phyloP scores from a whole-genome alignment of 2,888 invertebrate species.

The Teinopalpus imperialis region DNA sequence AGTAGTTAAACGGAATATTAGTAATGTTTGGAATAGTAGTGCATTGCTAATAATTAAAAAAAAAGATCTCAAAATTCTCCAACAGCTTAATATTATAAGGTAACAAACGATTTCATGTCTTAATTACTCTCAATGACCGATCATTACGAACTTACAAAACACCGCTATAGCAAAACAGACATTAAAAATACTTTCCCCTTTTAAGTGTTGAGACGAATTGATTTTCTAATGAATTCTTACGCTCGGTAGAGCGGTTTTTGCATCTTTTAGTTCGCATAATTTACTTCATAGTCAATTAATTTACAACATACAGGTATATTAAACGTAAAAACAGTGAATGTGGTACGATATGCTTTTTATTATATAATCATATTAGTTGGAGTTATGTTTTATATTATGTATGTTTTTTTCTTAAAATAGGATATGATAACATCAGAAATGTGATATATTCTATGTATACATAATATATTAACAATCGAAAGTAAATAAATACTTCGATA shows the following conservation, averaged over 20 bases:
- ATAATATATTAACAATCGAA: no score
- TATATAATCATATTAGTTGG: no score
- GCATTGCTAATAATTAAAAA: no score
- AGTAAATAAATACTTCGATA: no score
- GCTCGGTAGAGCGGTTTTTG: slow-evolving; percentile 26
- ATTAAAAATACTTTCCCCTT: slow-evolving; percentile 42
- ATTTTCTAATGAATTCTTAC: slow-evolving; percentile 44
- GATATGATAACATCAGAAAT: no score
- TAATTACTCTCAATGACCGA: slow-evolving; percentile 16
- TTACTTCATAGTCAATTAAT: slow-evolving; percentile 1
- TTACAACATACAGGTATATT: slow-evolving; percentile 1
- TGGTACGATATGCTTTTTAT: neutral
- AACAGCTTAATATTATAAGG: slow-evolving; percentile 14
- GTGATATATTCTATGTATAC: no score
- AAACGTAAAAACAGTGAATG: neutral
- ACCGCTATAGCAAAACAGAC: slow-evolving; percentile 24
- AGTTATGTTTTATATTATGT: no score
- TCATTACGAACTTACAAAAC: slow-evolving; percentile 23
- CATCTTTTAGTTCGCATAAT: slow-evolving; percentile 15
- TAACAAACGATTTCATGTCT: slow-evolving; percentile 28
- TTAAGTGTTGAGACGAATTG: slow-evolving; percentile 41
- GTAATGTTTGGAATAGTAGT: no score
- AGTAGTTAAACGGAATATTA: no score
- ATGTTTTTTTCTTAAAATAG: no score
- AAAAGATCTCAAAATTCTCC: neutral